Evolutionary conservation across 2,888 invertebrate genomes (phyloP).

Genomic region (Subacronicta megacephala): DNA sequence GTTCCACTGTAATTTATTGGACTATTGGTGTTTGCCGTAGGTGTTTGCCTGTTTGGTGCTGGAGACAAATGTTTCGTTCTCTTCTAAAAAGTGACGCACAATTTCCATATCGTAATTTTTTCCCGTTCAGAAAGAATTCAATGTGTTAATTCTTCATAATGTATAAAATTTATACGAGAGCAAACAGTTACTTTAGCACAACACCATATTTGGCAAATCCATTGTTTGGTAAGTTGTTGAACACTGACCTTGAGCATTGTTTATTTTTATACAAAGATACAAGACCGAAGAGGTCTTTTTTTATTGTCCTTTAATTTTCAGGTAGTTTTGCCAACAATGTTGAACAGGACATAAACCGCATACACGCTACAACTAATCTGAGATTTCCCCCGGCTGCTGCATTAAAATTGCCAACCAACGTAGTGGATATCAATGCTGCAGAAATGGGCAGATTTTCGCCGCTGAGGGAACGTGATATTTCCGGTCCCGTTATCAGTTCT

Average conservation of each 20-base stretch:
- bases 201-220: slow-evolving; percentile 44
- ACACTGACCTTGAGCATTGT: slow-evolving; percentile 28
- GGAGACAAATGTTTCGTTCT: no score
- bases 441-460: slow-evolving; percentile 92
- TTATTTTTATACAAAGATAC: slow-evolving; percentile 15
- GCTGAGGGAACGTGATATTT: slow-evolving; percentile 90
- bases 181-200: slow-evolving; percentile 37
- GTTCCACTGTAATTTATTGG: no score
- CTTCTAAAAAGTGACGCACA: slow-evolving; percentile 11
- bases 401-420: slow-evolving; percentile 90
- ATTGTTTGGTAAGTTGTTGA: slow-evolving; percentile 49
- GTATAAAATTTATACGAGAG: slow-evolving; percentile 52
- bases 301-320: slow-evolving; percentile 38
- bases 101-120: slow-evolving; percentile 21
- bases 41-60: no score
- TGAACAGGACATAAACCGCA: slow-evolving; percentile 81
- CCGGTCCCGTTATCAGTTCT: slow-evolving; percentile 89
- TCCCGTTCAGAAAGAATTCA: neutral
- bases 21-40: no score
- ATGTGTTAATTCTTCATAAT: slow-evolving; percentile 34
- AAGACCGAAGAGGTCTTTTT: slow-evolving; percentile 4
- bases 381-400: slow-evolving; percentile 88
- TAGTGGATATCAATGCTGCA: slow-evolving; percentile 90
- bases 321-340: slow-evolving; percentile 66
- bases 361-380: slow-evolving; percentile 83